Conservation (phyloP, 2,113 vertebrate genomes). For the Syngnathus floridae region DNA sequence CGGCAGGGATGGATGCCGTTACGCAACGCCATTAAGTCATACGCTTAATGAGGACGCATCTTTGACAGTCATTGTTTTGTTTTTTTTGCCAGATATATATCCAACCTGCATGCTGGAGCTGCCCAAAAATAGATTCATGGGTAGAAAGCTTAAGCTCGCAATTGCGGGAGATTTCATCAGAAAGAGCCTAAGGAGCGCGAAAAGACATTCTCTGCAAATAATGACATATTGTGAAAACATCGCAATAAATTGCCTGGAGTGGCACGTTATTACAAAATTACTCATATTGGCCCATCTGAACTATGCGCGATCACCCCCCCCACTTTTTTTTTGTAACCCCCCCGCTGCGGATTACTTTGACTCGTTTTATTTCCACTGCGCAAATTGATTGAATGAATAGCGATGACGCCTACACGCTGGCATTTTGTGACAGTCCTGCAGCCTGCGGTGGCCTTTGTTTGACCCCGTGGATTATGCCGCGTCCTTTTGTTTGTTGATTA, state of each 20-base stretch:
- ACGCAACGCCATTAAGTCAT: slow-evolving; percentile 47
- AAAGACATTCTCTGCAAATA: neutral
- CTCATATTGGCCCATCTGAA: neutral
- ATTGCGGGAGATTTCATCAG: slow-evolving; percentile 33
- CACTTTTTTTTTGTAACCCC: neutral
- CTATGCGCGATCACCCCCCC: neutral
- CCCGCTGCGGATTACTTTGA: neutral
- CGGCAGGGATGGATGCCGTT: slow-evolving; percentile 29
- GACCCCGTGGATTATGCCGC: neutral
- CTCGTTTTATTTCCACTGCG: neutral
- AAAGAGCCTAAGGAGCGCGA: neutral
- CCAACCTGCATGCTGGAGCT: neutral
- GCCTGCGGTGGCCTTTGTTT: neutral
- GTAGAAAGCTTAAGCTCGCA: neutral
- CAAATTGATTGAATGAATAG: neutral
- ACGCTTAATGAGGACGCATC: slow-evolving; percentile 14
- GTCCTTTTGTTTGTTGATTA: neutral
- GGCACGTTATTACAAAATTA: neutral
- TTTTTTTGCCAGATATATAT: neutral
- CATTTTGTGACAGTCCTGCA: neutral
- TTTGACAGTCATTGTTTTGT: slow-evolving; percentile 4
- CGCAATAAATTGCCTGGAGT: slow-evolving; percentile 4
- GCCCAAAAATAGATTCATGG: neutral
- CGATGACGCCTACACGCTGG: neutral
- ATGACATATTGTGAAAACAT: neutral